Evolutionary conservation across 2,888 invertebrate genomes (phyloP).

Genomic region (Chloroclystis v-ata): DNA sequence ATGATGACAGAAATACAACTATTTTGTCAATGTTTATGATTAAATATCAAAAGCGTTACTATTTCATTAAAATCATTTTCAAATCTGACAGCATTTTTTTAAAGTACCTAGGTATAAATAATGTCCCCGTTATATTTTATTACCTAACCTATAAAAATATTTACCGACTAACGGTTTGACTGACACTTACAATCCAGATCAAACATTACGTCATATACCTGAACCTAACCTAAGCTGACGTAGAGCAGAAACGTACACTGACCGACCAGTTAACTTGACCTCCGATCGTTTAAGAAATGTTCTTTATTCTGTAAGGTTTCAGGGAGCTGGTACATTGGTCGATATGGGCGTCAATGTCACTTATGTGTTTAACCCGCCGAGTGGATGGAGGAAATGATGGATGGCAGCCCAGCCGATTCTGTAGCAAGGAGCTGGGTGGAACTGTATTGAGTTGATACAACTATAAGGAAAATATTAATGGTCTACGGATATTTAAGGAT

Average conservation of each 20-base stretch:
- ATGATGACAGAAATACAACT: no score
- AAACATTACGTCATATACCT: conserved; percentile 67
- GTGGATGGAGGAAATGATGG: conserved; percentile 77
- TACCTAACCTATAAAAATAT: no score
- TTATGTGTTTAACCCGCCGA: conserved; percentile 77
- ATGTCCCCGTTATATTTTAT: no score
- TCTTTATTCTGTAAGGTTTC: conserved; percentile 31
- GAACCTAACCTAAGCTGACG: conserved; percentile 60
- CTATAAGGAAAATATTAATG: no score
- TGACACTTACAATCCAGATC: conserved; percentile 60
- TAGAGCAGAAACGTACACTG: conserved; percentile 51
- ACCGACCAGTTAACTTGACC: conserved; percentile 47
- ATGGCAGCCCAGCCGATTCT: conserved; percentile 65
- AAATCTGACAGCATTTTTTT: no score
- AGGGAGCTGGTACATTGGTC: conserved; percentile 51
- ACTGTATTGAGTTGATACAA: conserved; percentile 47
- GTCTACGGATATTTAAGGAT: no score
- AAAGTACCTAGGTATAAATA: no score
- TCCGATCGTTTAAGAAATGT: conserved; percentile 34
- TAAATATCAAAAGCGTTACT: no score
- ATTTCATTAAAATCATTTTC: no score
- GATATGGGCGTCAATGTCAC: conserved; percentile 73
- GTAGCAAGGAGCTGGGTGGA: conserved; percentile 44
- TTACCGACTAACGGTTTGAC: conserved; percentile 22
- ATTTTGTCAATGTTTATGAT: no score